These are phyloP conservation scores for Hedya salicella DNA, from an alignment of 2,888 invertebrate genomes.

Conservation along the genomic window DNA sequence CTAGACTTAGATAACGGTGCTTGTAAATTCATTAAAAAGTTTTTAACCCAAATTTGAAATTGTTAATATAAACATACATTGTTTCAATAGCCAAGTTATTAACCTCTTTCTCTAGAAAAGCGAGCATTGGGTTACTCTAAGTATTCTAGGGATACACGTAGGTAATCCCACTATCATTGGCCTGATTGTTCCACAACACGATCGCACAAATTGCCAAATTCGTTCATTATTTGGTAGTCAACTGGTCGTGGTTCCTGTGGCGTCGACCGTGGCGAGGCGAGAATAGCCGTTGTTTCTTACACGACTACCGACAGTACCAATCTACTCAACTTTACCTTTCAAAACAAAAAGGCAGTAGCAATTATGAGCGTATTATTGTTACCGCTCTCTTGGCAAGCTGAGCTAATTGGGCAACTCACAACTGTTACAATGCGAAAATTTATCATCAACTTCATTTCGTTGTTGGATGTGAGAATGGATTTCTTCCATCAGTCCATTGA, in stretches of 20 bases:
- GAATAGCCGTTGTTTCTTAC: conserved; percentile 21
- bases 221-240: conserved; percentile 34
- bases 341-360: conserved; percentile 1
- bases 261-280: conserved; percentile 18
- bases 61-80: too few species aligned
- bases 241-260: conserved; percentile 31
- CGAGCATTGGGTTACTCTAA: too few species aligned
- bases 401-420: conserved; percentile 37
- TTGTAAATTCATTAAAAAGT: too few species aligned
- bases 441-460: conserved; percentile 32
- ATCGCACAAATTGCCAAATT: conserved; percentile 37
- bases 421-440: conserved; percentile 32
- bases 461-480: conserved; percentile 36
- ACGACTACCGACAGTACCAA: not conserved
- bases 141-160: too few species aligned
- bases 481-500: conserved; percentile 35
- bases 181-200: conserved; percentile 29
- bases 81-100: too few species aligned
- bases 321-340: not conserved
- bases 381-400: too few species aligned
- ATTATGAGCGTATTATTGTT: conserved; percentile 2
- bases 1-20: too few species aligned
- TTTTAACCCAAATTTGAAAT: too few species aligned
- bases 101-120: too few species aligned
- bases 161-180: not conserved